Evolutionary conservation across 2,797 vertebrate genomes (phyloP), one percentile per base, ranked within the genome.

Genomic region (Philypnodon macrostomus): DNA sequence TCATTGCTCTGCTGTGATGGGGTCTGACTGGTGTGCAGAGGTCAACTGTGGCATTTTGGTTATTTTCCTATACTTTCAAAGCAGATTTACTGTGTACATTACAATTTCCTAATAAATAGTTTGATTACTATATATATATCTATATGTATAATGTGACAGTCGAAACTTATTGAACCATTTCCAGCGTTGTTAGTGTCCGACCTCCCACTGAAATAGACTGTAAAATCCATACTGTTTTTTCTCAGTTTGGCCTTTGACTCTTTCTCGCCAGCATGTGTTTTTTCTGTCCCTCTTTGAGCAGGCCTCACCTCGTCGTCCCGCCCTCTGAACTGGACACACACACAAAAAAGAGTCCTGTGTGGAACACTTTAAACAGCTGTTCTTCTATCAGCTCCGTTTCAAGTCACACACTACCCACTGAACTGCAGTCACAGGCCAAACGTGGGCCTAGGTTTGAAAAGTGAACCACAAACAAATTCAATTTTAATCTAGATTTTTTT

Each of bases 331-430:
- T 60, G 57, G 67, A 48, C 23, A 9, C 62, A 65, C 60, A 63
- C 71, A 81, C 73, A 79, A 70, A 61, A 81, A 70, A 61, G 83
- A 87, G n/a, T n/a, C n/a, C n/a, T 87, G 83, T 87, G 79, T 61
- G 76, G 73, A 49, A 66, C 66, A 53, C 73, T 41, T 58, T 56
- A 41, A 72, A 74, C 84, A 83, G 84, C 85, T 86, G 84, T 80
- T 77, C 75, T 36, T 71, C 58, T 80, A 49, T 75, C 68, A 66
- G 63, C 62, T 62, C 67, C 40, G 45, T 39, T 16, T 38, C 53
- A 29, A 32, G 59, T 59, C 49, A 8, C 47, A 23, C 58, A 40
- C 31, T 46, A 45, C 19, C 36, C 38, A 47, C 40, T 16, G 14
- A 29, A 30, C 27, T 44, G 53, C 44, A 34, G n/a, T n/a, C n/a